phyloP scores from a whole-genome alignment of 2,888 invertebrate species.

The Cephus spinipes region DNA sequence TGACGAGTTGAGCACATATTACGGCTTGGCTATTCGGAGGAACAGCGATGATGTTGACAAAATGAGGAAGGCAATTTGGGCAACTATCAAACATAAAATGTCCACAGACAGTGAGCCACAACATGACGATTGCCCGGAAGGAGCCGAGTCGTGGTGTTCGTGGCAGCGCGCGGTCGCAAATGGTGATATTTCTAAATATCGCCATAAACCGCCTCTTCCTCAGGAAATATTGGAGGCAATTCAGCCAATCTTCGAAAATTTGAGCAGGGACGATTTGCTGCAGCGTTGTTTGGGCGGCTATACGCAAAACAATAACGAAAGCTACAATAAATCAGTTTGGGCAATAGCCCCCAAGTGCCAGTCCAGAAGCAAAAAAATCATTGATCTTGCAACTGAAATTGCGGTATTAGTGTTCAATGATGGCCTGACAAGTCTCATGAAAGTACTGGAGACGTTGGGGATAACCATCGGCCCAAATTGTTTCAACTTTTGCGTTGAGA shows the following conservation, averaged over 20 bases:
- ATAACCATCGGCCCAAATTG: slow-evolving; percentile 23
- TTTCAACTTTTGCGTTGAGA: slow-evolving; percentile 22
- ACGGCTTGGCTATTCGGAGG: slow-evolving; percentile 16
- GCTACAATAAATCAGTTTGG: slow-evolving; percentile 24
- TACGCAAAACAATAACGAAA: slow-evolving; percentile 22
- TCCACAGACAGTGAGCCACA: slow-evolving; percentile 18
- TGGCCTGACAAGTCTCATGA: slow-evolving; percentile 24
- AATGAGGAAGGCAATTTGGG: slow-evolving; percentile 19
- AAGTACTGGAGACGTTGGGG: slow-evolving; percentile 22
- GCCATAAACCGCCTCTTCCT: slow-evolving; percentile 16
- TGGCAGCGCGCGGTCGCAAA: slow-evolving; percentile 22
- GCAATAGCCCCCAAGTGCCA: slow-evolving; percentile 21
- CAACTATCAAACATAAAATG: slow-evolving; percentile 20
- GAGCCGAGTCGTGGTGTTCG: slow-evolving; percentile 20
- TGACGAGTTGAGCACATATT: slow-evolving; percentile 22
- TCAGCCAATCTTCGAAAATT: slow-evolving; percentile 19
- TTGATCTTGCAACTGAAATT: slow-evolving; percentile 24
- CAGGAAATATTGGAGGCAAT: slow-evolving; percentile 19
- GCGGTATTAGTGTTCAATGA: slow-evolving; percentile 24
- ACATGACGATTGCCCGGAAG: slow-evolving; percentile 16
- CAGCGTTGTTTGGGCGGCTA: slow-evolving; percentile 16
- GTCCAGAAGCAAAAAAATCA: slow-evolving; percentile 17
- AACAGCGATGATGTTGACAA: slow-evolving; percentile 9
- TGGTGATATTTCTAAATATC: slow-evolving; percentile 17
- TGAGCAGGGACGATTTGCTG: slow-evolving; percentile 25